phyloP scores from a whole-genome alignment of 2,797 vertebrate species.

The Takifugu ocellatus region DNA sequence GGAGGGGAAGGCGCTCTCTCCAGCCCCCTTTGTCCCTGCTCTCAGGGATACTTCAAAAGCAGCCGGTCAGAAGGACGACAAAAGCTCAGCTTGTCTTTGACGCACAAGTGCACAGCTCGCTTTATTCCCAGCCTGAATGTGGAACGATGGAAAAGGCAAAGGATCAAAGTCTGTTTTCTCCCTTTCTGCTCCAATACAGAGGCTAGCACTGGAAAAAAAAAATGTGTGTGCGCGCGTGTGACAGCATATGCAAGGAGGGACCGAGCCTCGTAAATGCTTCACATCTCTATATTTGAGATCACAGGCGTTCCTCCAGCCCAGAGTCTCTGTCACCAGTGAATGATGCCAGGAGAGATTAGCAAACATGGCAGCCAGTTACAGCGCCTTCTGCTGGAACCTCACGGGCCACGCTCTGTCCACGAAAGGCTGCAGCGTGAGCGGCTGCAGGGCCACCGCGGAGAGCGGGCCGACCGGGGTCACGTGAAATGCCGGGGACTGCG shows the following conservation, averaged over 20 bases:
- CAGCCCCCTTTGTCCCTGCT: slow-evolving; percentile 37
- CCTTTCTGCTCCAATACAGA: slow-evolving; percentile 44
- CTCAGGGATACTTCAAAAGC: slow-evolving; percentile 67
- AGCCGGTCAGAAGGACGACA: slow-evolving; percentile 60
- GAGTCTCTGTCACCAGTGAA: slow-evolving; percentile 4
- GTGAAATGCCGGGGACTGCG: slow-evolving; percentile 70
- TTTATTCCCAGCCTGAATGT: slow-evolving; percentile 49
- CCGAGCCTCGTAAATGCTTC: slow-evolving; percentile 29
- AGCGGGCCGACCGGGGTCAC: slow-evolving; percentile 73
- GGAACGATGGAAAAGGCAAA: slow-evolving; percentile 51
- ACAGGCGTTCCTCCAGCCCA: slow-evolving; percentile 33
- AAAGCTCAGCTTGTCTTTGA: slow-evolving; percentile 64
- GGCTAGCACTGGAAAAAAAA: slow-evolving; percentile 48
- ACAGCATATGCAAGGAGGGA: slow-evolving; percentile 25
- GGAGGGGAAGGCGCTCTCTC: slow-evolving; percentile 40
- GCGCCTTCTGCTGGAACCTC: slow-evolving; percentile 69
- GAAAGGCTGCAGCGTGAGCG: slow-evolving; percentile 67
- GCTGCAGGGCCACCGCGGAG: slow-evolving; percentile 81
- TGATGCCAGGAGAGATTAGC: slow-evolving; percentile 44
- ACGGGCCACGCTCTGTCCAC: slow-evolving; percentile 58
- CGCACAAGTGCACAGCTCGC: slow-evolving; percentile 64
- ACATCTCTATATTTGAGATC: slow-evolving; percentile 36
- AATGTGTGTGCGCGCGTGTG: slow-evolving; percentile 12
- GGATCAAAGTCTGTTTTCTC: slow-evolving; percentile 67
- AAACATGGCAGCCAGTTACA: slow-evolving; percentile 56